Base-by-base conservation (phyloP, 2,888 invertebrate genomes). In the Pollenia angustigena region DNA sequence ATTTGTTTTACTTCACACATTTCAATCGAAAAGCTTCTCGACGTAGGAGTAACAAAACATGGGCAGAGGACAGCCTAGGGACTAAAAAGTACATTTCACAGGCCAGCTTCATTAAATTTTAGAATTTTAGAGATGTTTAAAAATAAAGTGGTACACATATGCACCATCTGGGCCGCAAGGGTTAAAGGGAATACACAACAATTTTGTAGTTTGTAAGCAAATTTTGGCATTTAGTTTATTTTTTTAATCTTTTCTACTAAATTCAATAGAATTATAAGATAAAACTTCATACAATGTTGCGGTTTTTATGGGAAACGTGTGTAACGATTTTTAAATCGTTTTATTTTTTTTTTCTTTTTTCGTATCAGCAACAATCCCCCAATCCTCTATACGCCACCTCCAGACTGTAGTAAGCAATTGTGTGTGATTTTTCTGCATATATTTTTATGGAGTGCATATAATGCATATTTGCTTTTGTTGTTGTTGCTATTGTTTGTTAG, bases 201-300 rank as follows among this genome's bases (percentile, higher is more conserved):
- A 68, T 50, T 68, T 46, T 50, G 66, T n/a, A 23, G 12, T 66
- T 66, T 68, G n/a, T 14, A n/a, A 32, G 32, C 14, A 48, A 23
- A 7, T 14, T 12, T 50, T 54, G 11, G 52, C 52, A 50, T 32
- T 69, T 69, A n/a, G 50, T 68, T 58, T 74, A 16, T 32, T 32
- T 32, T 72, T 64, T 74, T 79, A 82, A 79, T 79, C 68, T 82
- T 74, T 82, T 68, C 23, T 79, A 69, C 54, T 74, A 74, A 81
- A 74, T 85, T 74, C 74, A 81, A 85, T 78, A 66, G 46, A 76
- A 66, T 78, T 71, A 18, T 64, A 54, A 44, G 44, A 68, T 75
- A 69, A 69, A 69, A 82, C n/a, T 40, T 40, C 64, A 16, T 69
- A 69, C 69, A 71, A 60, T 78, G 71, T 60, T 78, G 81, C 68